Percentiles rank a stretch among this genome's conserved stretches.
Conservation (phyloP, 2,113 vertebrate genomes). For the Caracal caracal region DNA sequence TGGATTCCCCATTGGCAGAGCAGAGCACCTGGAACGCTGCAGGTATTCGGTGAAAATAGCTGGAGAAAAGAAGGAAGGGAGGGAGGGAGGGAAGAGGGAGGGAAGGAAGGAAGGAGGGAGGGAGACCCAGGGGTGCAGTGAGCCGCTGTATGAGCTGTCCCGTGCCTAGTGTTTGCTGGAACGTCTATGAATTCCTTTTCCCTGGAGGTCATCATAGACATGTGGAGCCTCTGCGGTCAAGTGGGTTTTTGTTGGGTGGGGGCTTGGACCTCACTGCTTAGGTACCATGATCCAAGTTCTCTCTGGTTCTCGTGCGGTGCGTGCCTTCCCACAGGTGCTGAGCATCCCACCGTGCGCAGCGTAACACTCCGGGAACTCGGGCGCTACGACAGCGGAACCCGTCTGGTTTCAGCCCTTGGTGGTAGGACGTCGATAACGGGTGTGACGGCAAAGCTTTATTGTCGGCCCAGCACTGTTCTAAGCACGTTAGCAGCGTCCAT, state of each 20-base stretch:
- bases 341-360: rapidly evolving
- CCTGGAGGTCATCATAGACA: background rate
- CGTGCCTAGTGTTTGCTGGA: rapidly evolving
- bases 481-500: rapidly evolving
- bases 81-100: background rate
- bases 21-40: background rate
- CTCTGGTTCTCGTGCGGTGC: background rate
- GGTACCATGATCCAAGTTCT: no score
- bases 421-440: rapidly evolving
- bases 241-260: background rate
- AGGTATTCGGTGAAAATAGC: background rate
- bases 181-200: background rate
- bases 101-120: no score
- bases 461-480: background rate
- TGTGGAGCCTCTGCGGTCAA: rapidly evolving
- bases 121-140: rapidly evolving
- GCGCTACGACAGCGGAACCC: background rate
- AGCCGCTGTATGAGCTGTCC: background rate
- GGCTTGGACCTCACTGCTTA: background rate
- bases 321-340: no score
- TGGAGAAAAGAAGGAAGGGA: background rate
- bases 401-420: background rate
- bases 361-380: rapidly evolving
- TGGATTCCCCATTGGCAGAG: background rate
- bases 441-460: background rate